Evolutionary conservation across 1,140 invertebrate genomes (phyloP).

Genomic region (Bicyclus anynana): DNA sequence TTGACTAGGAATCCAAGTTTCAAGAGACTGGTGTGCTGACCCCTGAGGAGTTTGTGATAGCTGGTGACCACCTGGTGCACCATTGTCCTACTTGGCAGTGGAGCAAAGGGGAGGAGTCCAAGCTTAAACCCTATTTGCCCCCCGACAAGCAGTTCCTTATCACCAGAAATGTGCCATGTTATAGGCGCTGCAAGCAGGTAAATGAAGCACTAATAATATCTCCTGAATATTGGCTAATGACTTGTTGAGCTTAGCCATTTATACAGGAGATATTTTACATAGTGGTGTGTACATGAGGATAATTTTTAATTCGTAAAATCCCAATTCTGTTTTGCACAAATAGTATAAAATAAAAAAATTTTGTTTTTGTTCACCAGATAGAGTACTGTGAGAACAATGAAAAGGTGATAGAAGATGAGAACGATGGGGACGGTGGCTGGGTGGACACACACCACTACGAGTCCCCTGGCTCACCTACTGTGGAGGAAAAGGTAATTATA

Average conservation of each 20-base stretch:
- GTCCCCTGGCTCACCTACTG: slow-evolving; percentile 70
- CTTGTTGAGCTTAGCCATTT: no score
- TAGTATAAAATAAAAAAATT: no score
- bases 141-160: slow-evolving; percentile 98
- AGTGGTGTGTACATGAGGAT: no score
- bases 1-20: slow-evolving; percentile 95
- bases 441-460: slow-evolving; percentile 98
- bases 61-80: slow-evolving; percentile 98
- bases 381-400: slow-evolving; percentile 94
- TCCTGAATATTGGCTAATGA: no score
- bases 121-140: slow-evolving; percentile 92
- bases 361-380: slow-evolving; percentile 76
- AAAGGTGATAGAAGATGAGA: slow-evolving; percentile 92
- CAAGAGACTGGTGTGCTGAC: slow-evolving; percentile 98
- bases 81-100: slow-evolving; percentile 99
- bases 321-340: no score
- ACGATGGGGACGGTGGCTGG: slow-evolving; percentile 96
- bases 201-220: slow-evolving; percentile 11
- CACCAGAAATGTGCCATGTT: slow-evolving; percentile 97
- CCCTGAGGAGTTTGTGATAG: slow-evolving; percentile 96
- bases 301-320: no score
- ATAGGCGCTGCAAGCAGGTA: slow-evolving; percentile 94
- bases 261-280: no score
- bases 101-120: slow-evolving; percentile 93
- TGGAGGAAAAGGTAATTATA: slow-evolving; percentile 83